Evolutionary conservation across 2,113 vertebrate genomes (phyloP).

Genomic region (Glareola pratincola): DNA sequence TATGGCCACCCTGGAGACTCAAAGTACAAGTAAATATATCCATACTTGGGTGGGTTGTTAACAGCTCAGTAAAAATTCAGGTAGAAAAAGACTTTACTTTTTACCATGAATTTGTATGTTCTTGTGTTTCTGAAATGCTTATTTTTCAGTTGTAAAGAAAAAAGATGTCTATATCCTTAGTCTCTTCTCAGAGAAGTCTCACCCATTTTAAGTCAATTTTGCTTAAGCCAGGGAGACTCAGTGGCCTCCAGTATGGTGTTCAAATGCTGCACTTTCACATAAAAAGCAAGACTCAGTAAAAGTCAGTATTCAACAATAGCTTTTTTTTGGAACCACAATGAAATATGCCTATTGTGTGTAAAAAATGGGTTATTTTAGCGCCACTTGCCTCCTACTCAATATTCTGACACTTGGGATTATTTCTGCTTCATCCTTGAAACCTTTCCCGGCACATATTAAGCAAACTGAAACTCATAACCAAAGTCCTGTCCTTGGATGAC

Average conservation of each 20-base stretch:
- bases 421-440: constrained; percentile 57
- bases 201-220: background rate
- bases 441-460: constrained; percentile 14
- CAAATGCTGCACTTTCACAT: background rate
- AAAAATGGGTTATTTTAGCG: constrained; percentile 55
- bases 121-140: background rate
- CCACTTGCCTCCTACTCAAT: constrained; percentile 55
- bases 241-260: background rate
- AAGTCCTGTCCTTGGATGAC: constrained; percentile 17
- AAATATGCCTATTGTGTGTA: constrained; percentile 25
- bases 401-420: constrained; percentile 65
- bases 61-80: background rate
- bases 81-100: background rate
- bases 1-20: background rate
- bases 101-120: background rate
- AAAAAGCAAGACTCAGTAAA: background rate
- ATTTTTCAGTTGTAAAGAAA: background rate
- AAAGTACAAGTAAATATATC: background rate
- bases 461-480: constrained; percentile 13
- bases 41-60: background rate
- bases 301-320: constrained; percentile 6
- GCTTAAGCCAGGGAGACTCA: background rate
- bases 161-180: background rate
- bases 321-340: background rate
- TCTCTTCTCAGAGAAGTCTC: background rate